These are phyloP conservation scores for Whitmania pigra DNA, from an alignment of 1,140 invertebrate species.

Conservation along the genomic window DNA sequence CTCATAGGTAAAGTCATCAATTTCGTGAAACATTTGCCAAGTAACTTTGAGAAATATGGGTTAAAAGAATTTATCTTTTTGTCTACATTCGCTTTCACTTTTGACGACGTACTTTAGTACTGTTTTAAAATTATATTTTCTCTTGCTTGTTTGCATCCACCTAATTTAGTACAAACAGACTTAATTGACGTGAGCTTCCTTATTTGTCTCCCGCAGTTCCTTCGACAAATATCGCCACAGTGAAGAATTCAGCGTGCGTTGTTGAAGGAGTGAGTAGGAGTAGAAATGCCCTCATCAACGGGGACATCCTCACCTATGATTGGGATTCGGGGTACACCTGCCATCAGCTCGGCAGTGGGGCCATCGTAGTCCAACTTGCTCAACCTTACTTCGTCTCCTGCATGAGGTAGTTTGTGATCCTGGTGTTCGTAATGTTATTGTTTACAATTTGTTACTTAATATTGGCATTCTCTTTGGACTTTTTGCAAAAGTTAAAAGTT, in stretches of 20 bases:
- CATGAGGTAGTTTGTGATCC: constrained; percentile 53
- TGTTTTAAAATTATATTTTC: too few relatives aligned
- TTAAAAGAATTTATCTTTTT: too few relatives aligned
- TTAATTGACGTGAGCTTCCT: too few relatives aligned
- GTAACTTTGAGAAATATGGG: too few relatives aligned
- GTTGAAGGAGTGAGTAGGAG: constrained; percentile 83
- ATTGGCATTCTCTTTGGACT: too few relatives aligned
- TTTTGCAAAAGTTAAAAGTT: too few relatives aligned
- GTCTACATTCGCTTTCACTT: too few relatives aligned
- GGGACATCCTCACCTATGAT: constrained; percentile 83
- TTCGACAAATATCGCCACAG: constrained; percentile 76
- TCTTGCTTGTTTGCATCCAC: too few relatives aligned
- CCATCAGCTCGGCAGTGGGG: constrained; percentile 88
- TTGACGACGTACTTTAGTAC: too few relatives aligned
- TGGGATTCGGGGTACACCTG: constrained; percentile 98
- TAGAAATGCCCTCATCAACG: constrained; percentile 88
- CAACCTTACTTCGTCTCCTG: constrained; percentile 88
- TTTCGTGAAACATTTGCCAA: neutral
- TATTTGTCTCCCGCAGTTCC: constrained; percentile 51
- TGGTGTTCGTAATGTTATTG: neutral
- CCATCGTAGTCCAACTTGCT: constrained; percentile 83
- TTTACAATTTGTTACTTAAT: too few relatives aligned
- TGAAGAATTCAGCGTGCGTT: constrained; percentile 72
- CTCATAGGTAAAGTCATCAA: constrained; percentile 36
- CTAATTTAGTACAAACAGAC: too few relatives aligned